These are phyloP conservation scores for Lycaon pictus DNA, from an alignment of 2,113 vertebrate species.

Conservation along the genomic window DNA sequence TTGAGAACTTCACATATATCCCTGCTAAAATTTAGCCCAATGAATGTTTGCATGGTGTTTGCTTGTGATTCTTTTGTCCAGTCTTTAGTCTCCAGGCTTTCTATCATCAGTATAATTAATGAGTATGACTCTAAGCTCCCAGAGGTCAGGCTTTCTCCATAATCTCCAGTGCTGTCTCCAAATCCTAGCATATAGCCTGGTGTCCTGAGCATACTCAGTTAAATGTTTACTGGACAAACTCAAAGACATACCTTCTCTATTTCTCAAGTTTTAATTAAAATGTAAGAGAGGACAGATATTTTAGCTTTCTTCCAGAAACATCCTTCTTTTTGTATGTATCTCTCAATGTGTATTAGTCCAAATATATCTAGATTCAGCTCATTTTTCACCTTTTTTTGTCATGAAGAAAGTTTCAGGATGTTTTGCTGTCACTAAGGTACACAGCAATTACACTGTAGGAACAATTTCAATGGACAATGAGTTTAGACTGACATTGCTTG, in stretches of 20 bases:
- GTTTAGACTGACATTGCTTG: background rate
- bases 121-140: background rate
- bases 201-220: background rate
- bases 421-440: background rate
- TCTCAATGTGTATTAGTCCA: background rate
- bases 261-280: constrained; percentile 27
- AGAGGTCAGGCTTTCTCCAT: background rate
- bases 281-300: background rate
- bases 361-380: background rate
- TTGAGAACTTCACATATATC: background rate
- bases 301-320: background rate
- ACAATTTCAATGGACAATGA: background rate
- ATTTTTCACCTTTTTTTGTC: constrained; percentile 28
- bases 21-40: background rate
- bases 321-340: background rate
- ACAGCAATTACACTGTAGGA: background rate
- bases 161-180: too few species aligned
- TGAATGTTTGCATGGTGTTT: background rate
- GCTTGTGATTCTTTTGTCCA: background rate
- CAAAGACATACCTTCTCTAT: background rate
- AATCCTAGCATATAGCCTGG: background rate
- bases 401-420: background rate
- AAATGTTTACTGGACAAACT: background rate
- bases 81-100: background rate
- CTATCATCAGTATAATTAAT: background rate